These are phyloP conservation scores for Philopotamus ludificatus DNA, from an alignment of 1,140 invertebrate species.

Conservation along the genomic window DNA sequence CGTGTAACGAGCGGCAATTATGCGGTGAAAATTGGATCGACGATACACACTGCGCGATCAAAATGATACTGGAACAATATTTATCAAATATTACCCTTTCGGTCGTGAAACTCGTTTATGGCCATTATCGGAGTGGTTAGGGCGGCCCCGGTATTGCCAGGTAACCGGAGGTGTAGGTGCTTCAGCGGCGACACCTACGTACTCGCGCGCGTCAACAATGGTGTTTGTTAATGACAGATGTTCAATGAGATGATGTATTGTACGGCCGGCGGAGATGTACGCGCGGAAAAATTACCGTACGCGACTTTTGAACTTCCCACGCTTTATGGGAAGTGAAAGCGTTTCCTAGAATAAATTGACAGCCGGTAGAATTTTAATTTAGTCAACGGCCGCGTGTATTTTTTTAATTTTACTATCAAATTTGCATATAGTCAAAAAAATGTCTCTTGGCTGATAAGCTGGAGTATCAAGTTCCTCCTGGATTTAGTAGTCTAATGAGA, in stretches of 20 bases:
- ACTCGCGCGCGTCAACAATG: not conserved
- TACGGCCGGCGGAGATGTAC: not conserved
- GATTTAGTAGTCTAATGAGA: too few relatives aligned
- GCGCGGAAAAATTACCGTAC: not conserved
- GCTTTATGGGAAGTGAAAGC: constrained; percentile 3
- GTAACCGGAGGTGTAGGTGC: not conserved
- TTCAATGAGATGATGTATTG: not conserved
- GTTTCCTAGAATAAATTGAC: too few relatives aligned
- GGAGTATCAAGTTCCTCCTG: too few relatives aligned
- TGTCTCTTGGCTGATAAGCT: too few relatives aligned
- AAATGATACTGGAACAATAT: not conserved
- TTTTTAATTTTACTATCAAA: too few relatives aligned
- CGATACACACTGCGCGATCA: not conserved
- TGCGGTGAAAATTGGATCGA: constrained; percentile 1
- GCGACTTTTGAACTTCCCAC: constrained; percentile 22
- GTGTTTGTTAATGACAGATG: not conserved
- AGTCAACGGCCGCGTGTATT: too few relatives aligned
- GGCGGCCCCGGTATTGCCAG: not conserved
- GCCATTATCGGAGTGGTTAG: not conserved
- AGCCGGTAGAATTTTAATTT: too few relatives aligned
- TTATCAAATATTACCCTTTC: not conserved
- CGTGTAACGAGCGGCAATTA: constrained; percentile 5
- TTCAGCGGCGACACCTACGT: not conserved
- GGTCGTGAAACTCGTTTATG: not conserved
- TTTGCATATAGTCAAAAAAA: too few relatives aligned